Base-by-base conservation (phyloP, 23 tunicate species). In the Styela plicata region DNA sequence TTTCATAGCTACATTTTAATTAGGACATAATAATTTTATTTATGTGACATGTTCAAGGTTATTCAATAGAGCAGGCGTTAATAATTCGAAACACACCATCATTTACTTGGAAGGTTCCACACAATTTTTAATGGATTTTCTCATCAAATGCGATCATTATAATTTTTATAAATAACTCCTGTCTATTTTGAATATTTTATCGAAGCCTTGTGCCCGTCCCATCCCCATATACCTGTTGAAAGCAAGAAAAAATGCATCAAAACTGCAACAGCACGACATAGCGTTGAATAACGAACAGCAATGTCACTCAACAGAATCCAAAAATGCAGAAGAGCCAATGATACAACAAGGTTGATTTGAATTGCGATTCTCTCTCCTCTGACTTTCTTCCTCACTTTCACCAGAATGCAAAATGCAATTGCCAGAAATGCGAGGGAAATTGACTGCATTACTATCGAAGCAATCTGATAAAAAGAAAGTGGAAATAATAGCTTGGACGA, bases 351-450 rank as follows among this genome's bases (percentile, higher is more conserved):
- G 27, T 76, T 76, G 63, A 76, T 76, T 44, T 76, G 81, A 29
- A 76, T 76, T 1, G 81, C 63, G 0, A 76, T 76, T 53, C 81
- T 76, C 44, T 76, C 81, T 26, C 81, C 81, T 25, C 81, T 27
- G 33, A 53, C 81, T 27, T 34, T 76, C 31, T 76, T 44, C 27
- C 81, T 36, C n/a, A 76, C 81, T 1, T 26, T 25, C 26, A 76
- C 31, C 22, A 76, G 37, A 33, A 76, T 76, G 27, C 17, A 25
- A 44, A 76, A 76, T n/a, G 81, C 44, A 23, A 76, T 1, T 21
- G 37, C 29, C 21, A 76, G 3, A 44, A 76, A 76, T 25, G 44
- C n/a, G 5, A 76, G 63, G 7, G 81, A 52, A 27, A 76, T 27
- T 24, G 71, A 67, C 31, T 67, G 71, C 71, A 67, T 67, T 0